These are phyloP conservation scores for Aphis gossypii DNA, from an alignment of 1,140 invertebrate genomes.

Conservation along the genomic window DNA sequence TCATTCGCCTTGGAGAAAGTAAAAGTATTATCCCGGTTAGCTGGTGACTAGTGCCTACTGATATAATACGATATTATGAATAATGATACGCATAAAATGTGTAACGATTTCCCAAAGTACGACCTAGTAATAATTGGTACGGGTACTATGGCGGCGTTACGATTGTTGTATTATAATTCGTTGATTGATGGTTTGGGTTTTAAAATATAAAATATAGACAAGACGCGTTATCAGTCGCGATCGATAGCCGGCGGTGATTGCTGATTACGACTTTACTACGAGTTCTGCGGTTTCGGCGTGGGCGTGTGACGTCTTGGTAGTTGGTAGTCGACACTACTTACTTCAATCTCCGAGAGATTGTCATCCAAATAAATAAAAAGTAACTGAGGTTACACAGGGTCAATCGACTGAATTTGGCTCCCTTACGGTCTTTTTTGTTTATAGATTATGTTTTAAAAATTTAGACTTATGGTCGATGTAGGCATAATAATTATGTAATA, in stretches of 20 bases:
- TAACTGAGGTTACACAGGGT: too few species aligned
- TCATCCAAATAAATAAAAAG: too few species aligned
- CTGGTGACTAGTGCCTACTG: not conserved
- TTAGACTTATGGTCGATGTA: not conserved
- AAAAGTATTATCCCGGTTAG: not conserved
- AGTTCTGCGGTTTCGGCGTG: not conserved
- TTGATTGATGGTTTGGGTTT: not conserved
- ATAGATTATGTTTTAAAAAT: not conserved
- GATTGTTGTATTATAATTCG: not conserved
- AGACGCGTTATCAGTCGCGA: not conserved
- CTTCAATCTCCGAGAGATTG: too few species aligned
- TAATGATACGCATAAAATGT: not conserved
- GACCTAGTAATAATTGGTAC: not conserved
- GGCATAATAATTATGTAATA: not conserved
- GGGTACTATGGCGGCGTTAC: not conserved
- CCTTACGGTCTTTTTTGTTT: not conserved
- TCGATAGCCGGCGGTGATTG: not conserved
- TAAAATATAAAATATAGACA: not conserved
- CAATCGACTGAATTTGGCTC: too few species aligned
- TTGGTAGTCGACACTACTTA: too few species aligned
- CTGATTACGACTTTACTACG: not conserved
- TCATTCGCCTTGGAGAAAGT: not conserved
- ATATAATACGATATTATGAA: not conserved
- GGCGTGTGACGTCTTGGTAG: not conserved
- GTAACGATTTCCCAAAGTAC: not conserved